A percentile compares a stretch with the other conserved stretches of the same genome.
Conservation (phyloP, 2,888 invertebrate species). For the Pyrrhia umbra region DNA sequence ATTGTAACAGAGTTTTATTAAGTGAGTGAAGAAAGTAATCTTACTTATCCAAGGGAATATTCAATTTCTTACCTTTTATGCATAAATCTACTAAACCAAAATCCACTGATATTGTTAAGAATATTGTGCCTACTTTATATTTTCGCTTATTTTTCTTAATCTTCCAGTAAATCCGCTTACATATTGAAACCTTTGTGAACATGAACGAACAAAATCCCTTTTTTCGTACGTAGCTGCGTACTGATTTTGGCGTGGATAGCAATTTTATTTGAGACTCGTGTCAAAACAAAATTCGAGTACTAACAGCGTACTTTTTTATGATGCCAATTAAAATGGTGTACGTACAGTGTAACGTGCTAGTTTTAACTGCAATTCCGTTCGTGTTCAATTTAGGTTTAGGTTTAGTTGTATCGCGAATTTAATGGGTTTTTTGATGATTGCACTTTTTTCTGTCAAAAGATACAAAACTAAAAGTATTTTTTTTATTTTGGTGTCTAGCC, state of each 20-base stretch:
- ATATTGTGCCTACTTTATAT: constrained; percentile 70
- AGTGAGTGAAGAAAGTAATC: constrained; percentile 57
- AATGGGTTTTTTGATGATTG: neutral
- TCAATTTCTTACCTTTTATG: constrained; percentile 61
- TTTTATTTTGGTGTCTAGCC: no score
- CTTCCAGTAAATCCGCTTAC: constrained; percentile 77
- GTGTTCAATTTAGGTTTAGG: constrained; percentile 44
- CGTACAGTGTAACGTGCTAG: constrained; percentile 36
- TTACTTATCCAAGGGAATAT: constrained; percentile 63
- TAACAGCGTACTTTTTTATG: constrained; percentile 58
- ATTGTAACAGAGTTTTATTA: constrained; percentile 20
- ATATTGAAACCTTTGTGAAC: constrained; percentile 74
- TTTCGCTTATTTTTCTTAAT: constrained; percentile 76
- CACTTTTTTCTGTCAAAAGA: neutral
- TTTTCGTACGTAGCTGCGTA: constrained; percentile 57
- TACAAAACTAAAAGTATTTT: no score
- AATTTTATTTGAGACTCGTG: constrained; percentile 66
- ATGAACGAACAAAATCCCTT: constrained; percentile 74
- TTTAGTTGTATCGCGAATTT: constrained; percentile 23
- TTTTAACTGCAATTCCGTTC: constrained; percentile 44
- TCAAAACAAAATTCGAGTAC: constrained; percentile 66
- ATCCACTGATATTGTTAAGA: constrained; percentile 63
- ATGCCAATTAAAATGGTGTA: constrained; percentile 56
- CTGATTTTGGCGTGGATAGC: constrained; percentile 52
- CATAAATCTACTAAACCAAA: constrained; percentile 49